These are phyloP conservation scores for Anastrepha ludens DNA, from an alignment of 1,140 invertebrate species.

Conservation along the genomic window DNA sequence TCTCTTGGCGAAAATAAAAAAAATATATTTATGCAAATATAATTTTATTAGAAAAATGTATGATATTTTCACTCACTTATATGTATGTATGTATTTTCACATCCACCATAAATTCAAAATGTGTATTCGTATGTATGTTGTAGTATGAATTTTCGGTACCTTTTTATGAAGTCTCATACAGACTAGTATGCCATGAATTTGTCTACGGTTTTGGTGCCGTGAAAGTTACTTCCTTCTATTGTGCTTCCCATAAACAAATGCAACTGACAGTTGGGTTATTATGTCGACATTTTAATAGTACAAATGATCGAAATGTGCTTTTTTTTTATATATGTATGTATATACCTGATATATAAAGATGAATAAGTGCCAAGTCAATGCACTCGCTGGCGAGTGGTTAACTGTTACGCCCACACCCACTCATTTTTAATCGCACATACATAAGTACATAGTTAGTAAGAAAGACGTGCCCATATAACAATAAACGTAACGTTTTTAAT, in stretches of 20 bases:
- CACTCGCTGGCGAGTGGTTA: neutral
- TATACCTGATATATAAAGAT: neutral
- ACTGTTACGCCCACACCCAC: neutral
- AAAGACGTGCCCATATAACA: neutral
- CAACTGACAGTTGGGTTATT: neutral
- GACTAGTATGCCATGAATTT: too few species aligned
- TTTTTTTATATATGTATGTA: neutral
- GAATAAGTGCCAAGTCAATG: neutral
- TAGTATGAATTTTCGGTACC: too few species aligned
- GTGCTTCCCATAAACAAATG: neutral
- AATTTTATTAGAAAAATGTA: neutral
- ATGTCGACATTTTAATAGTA: neutral
- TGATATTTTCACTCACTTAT: neutral
- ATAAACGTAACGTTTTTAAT: neutral
- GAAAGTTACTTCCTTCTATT: constrained; percentile 4
- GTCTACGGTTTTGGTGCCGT: neutral
- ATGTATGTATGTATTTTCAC: neutral
- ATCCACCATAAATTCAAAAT: too few species aligned
- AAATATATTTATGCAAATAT: neutral
- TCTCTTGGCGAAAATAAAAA: neutral
- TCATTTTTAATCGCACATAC: neutral
- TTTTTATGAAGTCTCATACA: too few species aligned
- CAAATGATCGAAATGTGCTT: neutral
- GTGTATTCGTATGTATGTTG: too few species aligned
- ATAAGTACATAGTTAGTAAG: too few species aligned